Percentiles rank a stretch among this genome's conserved stretches.
Evolutionary conservation across 2,113 vertebrate genomes (phyloP).

Genomic region (Poeciliopsis prolifica): DNA sequence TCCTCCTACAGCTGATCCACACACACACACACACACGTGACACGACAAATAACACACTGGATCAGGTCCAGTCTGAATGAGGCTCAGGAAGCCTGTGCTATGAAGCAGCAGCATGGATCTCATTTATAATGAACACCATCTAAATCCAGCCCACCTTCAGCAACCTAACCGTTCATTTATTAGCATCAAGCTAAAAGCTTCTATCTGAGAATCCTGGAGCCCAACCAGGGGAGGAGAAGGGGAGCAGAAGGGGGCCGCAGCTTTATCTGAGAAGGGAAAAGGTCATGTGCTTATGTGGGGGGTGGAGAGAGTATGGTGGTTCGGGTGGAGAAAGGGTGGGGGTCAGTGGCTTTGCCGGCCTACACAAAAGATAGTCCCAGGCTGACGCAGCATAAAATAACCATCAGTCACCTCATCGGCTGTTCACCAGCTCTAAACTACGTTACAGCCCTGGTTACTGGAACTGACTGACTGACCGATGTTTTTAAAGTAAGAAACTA

Average conservation of each 20-base stretch:
- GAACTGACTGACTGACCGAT: background rate
- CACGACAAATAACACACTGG: slow-evolving; percentile 24
- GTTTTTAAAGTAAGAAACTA: background rate
- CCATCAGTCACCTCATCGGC: background rate
- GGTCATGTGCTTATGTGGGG: slow-evolving; percentile 79
- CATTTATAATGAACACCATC: background rate
- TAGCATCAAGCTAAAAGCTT: background rate
- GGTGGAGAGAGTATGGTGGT: slow-evolving; percentile 14
- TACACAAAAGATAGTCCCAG: slow-evolving; percentile 71
- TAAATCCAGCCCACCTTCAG: background rate
- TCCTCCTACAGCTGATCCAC: slow-evolving; percentile 75
- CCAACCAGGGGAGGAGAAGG: too few relatives aligned
- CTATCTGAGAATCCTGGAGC: background rate
- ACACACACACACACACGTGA: slow-evolving; percentile 20
- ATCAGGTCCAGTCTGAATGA: slow-evolving; percentile 36
- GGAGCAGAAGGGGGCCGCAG: slow-evolving; percentile 49
- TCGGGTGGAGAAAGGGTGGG: slow-evolving; percentile 30
- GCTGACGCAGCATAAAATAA: slow-evolving; percentile 76
- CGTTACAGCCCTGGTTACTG: too few relatives aligned
- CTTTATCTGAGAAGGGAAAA: slow-evolving; percentile 69
- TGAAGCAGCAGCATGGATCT: slow-evolving; percentile 22
- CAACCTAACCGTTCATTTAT: slow-evolving; percentile 2
- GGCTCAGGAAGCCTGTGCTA: slow-evolving; percentile 30
- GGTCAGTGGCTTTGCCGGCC: slow-evolving; percentile 44
- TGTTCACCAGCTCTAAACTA: background rate